Conservation (phyloP, 2,888 invertebrate species). For the Cephalotes varians region DNA sequence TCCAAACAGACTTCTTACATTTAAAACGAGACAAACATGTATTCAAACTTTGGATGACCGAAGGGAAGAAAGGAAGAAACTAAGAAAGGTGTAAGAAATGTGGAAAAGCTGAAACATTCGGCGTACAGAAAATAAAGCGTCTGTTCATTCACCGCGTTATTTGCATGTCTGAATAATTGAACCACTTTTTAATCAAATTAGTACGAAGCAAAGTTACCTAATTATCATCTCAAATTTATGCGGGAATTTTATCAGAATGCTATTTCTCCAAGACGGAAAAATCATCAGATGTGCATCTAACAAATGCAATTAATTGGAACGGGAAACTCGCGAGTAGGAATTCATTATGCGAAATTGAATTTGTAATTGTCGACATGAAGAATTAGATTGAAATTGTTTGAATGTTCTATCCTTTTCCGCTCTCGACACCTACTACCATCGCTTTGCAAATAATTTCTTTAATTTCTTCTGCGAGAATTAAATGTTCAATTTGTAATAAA, state of each 20-base stretch:
- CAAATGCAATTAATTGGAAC: slow-evolving; percentile 35
- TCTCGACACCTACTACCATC: slow-evolving; percentile 3
- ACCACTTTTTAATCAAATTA: background rate
- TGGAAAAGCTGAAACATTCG: background rate
- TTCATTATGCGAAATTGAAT: slow-evolving; percentile 33
- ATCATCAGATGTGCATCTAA: slow-evolving; percentile 15
- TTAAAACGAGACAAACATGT: background rate
- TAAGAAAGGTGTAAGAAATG: background rate
- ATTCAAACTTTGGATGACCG: background rate
- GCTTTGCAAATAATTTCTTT: background rate
- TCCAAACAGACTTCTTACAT: background rate
- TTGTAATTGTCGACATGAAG: slow-evolving; percentile 35
- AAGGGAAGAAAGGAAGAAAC: background rate
- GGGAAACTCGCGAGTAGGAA: slow-evolving; percentile 29
- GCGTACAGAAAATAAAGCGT: background rate
- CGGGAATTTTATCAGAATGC: background rate
- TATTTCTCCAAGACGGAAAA: background rate
- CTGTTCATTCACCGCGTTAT: background rate
- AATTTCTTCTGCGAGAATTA: slow-evolving; percentile 3
- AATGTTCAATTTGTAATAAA: background rate
- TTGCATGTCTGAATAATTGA: background rate
- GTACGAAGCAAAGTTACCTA: background rate
- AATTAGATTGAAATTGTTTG: slow-evolving; percentile 28
- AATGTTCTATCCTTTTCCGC: slow-evolving; percentile 11
- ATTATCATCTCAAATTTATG: background rate